phyloP scores from a whole-genome alignment of 2,797 vertebrate species.

The Platyrinchus mystaceus region DNA sequence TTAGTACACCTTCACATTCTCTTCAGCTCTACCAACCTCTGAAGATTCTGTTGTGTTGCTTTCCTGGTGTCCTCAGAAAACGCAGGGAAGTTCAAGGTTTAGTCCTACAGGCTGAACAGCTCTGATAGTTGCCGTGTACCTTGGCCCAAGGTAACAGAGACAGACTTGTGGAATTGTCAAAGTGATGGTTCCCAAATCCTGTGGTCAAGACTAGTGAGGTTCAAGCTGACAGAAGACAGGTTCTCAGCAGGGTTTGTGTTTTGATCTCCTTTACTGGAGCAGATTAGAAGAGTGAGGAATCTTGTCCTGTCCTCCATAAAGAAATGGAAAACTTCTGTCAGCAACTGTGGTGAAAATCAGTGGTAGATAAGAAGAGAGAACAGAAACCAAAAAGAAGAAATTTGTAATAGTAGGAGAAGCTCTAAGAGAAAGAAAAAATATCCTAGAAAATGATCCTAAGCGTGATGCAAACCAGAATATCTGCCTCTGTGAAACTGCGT shows the following conservation, averaged over 20 bases:
- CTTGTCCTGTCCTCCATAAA: not conserved
- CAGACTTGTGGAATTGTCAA: not conserved
- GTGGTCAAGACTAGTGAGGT: not conserved
- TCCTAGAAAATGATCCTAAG: not conserved
- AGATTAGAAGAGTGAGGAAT: not conserved
- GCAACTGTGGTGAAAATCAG: not conserved
- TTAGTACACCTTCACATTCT: not conserved
- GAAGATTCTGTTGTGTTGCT: not conserved
- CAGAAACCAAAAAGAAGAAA: not conserved
- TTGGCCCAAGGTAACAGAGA: not conserved
- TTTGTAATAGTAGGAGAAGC: not conserved
- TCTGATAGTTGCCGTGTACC: accelerated
- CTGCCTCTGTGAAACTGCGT: not conserved
- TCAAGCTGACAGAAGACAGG: not conserved
- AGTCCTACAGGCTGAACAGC: not conserved
- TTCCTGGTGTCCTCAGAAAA: not conserved
- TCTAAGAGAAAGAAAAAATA: not conserved
- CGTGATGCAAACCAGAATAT: not conserved
- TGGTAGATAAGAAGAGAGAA: not conserved
- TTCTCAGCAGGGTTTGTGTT: not conserved
- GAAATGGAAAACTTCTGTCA: not conserved
- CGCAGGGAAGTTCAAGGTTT: not conserved
- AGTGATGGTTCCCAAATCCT: not conserved
- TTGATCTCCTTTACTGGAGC: not conserved
- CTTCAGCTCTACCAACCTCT: not conserved